Base-by-base conservation (phyloP, 2,797 vertebrate species). In the Champsocephalus gunnari region DNA sequence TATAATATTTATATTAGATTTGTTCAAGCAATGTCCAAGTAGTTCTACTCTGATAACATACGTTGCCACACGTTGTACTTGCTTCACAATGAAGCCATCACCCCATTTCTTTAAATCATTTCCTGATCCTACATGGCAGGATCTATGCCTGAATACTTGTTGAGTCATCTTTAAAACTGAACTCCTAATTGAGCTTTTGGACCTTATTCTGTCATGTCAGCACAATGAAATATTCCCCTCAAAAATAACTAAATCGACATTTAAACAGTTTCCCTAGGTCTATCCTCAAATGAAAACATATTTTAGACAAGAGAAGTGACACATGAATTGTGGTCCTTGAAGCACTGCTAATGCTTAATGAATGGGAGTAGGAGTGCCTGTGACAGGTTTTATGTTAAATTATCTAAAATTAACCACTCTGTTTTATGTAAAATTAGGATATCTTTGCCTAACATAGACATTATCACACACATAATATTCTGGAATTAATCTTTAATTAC, bases 401-500 rank as follows among this genome's bases (percentile, higher is more conserved):
- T 54, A 73, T 80, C 76, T 76, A 49, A 74, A 83, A 77, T 81
- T 66, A 86, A 77, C 71, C 55, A 55, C 49, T 66, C 9, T 21
- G 14, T 74, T 85, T 72, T 45, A 61, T 77, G 51, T 71, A 44
- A 74, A 84, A 79, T 38, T 64, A 72, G 48, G 44, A 81, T 67
- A 74, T 77, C 53, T 77, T 59, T 73, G 11, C 61, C 57, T 55
- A 81, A 67, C 65, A 76, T 56, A 81, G 45, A 77, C 57, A 85
- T 83, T 71, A 81, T 82, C 49, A 57, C 77, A 75, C 53, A 48
- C 48, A 68, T 70, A 75, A 72, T 79, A 77, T 75, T 66, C 64
- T 84, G 64, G 70, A 88, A 82, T 88, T 73, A 78, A 85, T 85
- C 79, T 89, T 92, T 92, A 88, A 92, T 92, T 89, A 92, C 84